Conservation (phyloP, 2,113 vertebrate genomes). For the Bombycilla garrulus region DNA sequence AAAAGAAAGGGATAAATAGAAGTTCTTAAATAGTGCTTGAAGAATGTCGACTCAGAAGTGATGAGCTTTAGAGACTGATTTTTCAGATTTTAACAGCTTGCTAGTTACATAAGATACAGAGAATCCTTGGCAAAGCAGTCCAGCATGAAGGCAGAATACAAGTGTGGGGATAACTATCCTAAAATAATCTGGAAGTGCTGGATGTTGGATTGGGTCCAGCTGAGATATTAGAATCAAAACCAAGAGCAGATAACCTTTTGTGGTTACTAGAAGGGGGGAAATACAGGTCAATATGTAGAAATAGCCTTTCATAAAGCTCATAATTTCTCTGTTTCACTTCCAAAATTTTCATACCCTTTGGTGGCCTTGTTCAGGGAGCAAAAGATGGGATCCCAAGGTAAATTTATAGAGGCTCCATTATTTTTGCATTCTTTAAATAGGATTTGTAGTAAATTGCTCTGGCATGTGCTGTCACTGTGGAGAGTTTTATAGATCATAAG, state of each 20-base stretch:
- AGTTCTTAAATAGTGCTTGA: not conserved
- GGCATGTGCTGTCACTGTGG: not conserved
- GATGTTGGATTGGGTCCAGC: not conserved
- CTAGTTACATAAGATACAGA: conserved; percentile 11
- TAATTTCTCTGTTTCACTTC: not conserved
- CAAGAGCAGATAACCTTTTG: not conserved
- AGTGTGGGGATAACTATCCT: not conserved
- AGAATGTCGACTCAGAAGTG: not conserved
- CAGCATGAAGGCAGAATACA: not conserved
- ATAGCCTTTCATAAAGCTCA: not conserved
- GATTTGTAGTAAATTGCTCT: not conserved
- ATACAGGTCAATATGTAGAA: not conserved
- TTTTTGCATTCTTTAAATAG: not conserved
- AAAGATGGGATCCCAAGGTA: not conserved
- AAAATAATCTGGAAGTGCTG: not conserved
- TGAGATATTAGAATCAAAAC: not conserved
- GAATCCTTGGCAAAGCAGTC: conserved; percentile 16
- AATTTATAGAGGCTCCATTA: not conserved
- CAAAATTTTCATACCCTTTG: not conserved
- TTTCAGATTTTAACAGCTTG: conserved; percentile 17
- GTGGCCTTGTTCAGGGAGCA: not conserved
- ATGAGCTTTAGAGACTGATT: not conserved
- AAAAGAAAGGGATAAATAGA: not conserved
- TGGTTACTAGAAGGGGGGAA: not conserved
- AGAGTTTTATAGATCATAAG: not conserved